Conservation (phyloP, 2,888 invertebrate genomes). For the Antitype chi region DNA sequence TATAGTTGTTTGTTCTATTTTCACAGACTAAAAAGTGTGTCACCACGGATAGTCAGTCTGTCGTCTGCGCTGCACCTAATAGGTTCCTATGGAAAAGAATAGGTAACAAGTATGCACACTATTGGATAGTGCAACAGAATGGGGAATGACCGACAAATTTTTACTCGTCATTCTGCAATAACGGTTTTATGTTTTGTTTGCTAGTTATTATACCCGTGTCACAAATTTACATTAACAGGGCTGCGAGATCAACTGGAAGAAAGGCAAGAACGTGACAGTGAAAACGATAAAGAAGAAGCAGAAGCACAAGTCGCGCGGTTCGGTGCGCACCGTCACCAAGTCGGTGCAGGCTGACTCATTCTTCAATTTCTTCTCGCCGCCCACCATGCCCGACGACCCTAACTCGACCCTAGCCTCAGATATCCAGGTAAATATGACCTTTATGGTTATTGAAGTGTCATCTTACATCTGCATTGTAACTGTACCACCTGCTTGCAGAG, state of each 20-base stretch:
- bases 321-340: slow-evolving; percentile 98
- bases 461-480: too few relatives aligned
- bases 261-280: slow-evolving; percentile 98
- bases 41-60: too few relatives aligned
- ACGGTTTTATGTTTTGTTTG: neutral
- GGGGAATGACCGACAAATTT: neutral
- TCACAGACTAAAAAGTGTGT: too few relatives aligned
- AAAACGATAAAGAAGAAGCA: slow-evolving; percentile 99
- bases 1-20: too few relatives aligned
- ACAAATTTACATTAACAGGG: slow-evolving; percentile 88
- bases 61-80: too few relatives aligned
- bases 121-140: neutral
- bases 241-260: slow-evolving; percentile 99
- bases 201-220: neutral
- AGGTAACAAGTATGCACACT: neutral
- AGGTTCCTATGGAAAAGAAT: neutral
- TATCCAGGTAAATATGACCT: slow-evolving; percentile 90
- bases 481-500: too few relatives aligned
- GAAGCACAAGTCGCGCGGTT: slow-evolving; percentile 99
- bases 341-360: slow-evolving; percentile 99
- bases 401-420: slow-evolving; percentile 97
- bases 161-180: neutral
- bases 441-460: too few relatives aligned
- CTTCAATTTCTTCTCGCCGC: slow-evolving; percentile 99
- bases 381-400: slow-evolving; percentile 95